Evolutionary conservation across 2,888 invertebrate genomes (phyloP), one percentile per base, ranked within the genome.

Genomic region (Tridacna crocea): DNA sequence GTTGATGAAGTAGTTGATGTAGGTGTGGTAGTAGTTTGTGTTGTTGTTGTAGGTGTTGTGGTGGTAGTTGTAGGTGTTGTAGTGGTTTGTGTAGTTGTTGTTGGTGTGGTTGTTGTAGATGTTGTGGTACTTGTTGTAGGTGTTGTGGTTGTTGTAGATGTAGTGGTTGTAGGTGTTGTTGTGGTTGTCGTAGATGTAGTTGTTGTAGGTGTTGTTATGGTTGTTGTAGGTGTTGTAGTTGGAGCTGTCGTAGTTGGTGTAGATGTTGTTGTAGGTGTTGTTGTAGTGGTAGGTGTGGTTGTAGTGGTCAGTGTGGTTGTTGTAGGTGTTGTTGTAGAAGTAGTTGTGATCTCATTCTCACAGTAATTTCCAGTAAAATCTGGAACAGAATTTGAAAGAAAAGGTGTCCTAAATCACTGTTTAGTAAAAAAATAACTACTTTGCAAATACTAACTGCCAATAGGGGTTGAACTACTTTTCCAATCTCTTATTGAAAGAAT

Each of bases 301-400:
- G 60, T 63, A 36, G 61, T 63, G 15, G 36, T 36, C 8, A 8
- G 36, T 36, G 36, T 36, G 36, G 75, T 36, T 63, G 65, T 36
- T 27, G 83, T 58, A 55, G 74, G 68, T n/a, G 77, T 65, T 3
- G 79, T 78, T 15, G 74, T 63, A 36, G 36, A 36, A 36, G 75
- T 36, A 47, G 65, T 36, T 27, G 83, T 76, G n/a, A 76, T 66
- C 17, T 63, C 63, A 48, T 72, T 48, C 26, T 79, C 76, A 79
- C 83, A 83, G n/a, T n/a, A 47, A 22, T 60, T 24, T 0, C 83
- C 79, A 27, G 55, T 51, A 47, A 68, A 83, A 55, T 60, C 79
- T 79, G 65, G 60, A 77, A 58, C 51, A 47, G n/a, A 66, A 22
- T n/a, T 65, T 12, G 10, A 2, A 55, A 55, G 2, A 55, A 2